A percentile compares a stretch with the other conserved stretches of the same genome.
These are phyloP conservation scores for Agriopis leucophaearia DNA, from an alignment of 2,888 invertebrate genomes.

Conservation along the genomic window DNA sequence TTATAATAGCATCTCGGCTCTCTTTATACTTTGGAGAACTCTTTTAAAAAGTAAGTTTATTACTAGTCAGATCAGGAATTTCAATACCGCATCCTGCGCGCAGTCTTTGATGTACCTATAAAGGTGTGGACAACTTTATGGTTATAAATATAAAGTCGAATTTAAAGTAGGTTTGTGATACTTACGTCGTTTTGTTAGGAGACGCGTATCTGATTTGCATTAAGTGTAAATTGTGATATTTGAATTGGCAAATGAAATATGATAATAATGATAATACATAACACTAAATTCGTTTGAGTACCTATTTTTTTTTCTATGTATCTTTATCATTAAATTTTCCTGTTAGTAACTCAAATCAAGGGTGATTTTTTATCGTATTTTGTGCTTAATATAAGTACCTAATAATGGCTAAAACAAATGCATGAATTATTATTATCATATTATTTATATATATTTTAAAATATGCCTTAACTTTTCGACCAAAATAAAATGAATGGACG, in stretches of 20 bases:
- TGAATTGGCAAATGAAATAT: constrained; percentile 26
- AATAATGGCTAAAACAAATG: background rate
- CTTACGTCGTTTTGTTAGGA: constrained; percentile 13
- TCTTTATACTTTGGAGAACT: constrained; percentile 47
- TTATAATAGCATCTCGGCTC: constrained; percentile 43
- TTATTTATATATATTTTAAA: too few relatives aligned
- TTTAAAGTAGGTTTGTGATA: constrained; percentile 6
- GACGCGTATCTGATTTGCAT: constrained; percentile 32
- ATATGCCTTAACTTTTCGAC: too few relatives aligned
- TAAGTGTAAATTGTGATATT: constrained; percentile 33
- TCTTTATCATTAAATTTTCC: too few relatives aligned
- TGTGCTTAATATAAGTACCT: background rate
- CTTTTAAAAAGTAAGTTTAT: constrained; percentile 69
- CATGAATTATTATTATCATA: background rate
- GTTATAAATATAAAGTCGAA: constrained; percentile 19
- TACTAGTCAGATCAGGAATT: constrained; percentile 85
- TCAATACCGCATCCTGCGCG: constrained; percentile 83
- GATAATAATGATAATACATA: constrained; percentile 12
- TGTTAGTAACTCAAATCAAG: background rate
- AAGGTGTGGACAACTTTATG: constrained; percentile 38
- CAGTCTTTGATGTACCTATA: constrained; percentile 78
- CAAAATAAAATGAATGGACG: too few relatives aligned
- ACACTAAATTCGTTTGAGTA: constrained; percentile 3
- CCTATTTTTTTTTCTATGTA: background rate
- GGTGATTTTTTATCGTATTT: background rate